Evolutionary conservation across 2,888 invertebrate species (phyloP).

Genomic region (Caenorhabditis afra): DNA sequence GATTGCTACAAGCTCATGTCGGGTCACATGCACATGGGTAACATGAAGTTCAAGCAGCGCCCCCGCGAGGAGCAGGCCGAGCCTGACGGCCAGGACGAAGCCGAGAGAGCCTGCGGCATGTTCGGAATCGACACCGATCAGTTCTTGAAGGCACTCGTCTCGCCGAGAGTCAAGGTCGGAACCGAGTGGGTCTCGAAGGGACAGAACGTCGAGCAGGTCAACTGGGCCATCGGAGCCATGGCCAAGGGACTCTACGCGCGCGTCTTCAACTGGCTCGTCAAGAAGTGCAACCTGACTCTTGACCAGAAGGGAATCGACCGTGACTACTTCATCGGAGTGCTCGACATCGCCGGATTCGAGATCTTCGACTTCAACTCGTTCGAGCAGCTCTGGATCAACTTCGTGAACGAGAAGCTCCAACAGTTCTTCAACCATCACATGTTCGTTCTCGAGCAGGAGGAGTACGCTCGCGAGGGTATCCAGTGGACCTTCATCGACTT

Average conservation of each 20-base stretch:
- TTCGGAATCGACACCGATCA: constrained; percentile 74
- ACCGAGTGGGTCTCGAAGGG: constrained; percentile 83
- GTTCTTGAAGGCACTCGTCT: constrained; percentile 82
- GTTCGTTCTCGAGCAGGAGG: constrained; percentile 83
- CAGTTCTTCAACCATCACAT: constrained; percentile 84
- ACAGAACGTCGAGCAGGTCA: constrained; percentile 82
- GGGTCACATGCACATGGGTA: constrained; percentile 99
- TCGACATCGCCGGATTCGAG: constrained; percentile 83
- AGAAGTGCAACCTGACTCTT: constrained; percentile 97
- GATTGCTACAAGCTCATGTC: constrained; percentile 98
- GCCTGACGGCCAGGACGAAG: constrained; percentile 85
- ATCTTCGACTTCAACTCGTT: constrained; percentile 83
- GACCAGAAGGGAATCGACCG: constrained; percentile 82
- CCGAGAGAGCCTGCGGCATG: constrained; percentile 73
- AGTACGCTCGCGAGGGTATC: constrained; percentile 85
- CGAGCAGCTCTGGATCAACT: constrained; percentile 83
- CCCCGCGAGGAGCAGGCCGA: constrained; percentile 99
- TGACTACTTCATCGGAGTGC: constrained; percentile 80
- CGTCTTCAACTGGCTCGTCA: constrained; percentile 89
- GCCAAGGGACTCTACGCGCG: constrained; percentile 82
- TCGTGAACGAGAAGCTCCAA: constrained; percentile 83
- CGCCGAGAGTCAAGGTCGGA: constrained; percentile 83
- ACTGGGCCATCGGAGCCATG: constrained; percentile 81
- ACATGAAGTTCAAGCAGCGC: constrained; percentile 99
- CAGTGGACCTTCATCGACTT: constrained; percentile 97